Conservation (phyloP, 2,113 vertebrate genomes). For the Corapipo altera region DNA sequence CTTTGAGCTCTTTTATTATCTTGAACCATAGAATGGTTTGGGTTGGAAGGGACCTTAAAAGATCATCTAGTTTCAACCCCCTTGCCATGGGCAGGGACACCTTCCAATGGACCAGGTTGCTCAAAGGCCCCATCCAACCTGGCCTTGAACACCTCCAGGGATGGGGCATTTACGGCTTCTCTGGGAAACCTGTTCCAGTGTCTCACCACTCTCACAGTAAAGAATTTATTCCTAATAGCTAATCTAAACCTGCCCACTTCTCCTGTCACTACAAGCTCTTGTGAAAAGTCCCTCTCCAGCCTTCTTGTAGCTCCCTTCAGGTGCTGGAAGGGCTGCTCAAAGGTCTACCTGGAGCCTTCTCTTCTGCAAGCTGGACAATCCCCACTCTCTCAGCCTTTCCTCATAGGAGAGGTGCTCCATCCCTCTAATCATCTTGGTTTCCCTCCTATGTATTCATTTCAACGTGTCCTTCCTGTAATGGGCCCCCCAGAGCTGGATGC, state of each 20-base stretch:
- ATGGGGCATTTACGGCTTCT: background rate
- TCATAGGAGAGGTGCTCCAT: background rate
- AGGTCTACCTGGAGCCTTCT: background rate
- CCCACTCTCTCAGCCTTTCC: background rate
- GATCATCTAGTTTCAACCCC: background rate
- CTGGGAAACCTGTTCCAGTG: background rate
- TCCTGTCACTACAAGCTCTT: background rate
- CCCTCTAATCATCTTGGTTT: background rate
- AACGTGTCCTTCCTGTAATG: background rate
- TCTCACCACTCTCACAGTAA: background rate
- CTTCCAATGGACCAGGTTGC: background rate
- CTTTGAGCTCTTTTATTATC: background rate
- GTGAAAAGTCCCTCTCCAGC: background rate
- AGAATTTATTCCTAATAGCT: background rate
- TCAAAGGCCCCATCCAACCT: background rate
- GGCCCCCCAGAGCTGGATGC: background rate
- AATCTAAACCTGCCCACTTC: background rate
- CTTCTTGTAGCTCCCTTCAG: background rate
- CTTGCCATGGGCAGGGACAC: background rate
- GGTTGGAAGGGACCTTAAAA: background rate
- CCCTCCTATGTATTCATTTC: rapidly evolving
- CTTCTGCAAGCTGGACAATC: background rate
- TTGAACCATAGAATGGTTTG: background rate
- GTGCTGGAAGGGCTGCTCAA: background rate
- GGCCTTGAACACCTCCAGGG: background rate